These are phyloP conservation scores for Cheilosia vulpina DNA, from an alignment of 2,888 invertebrate genomes.

Conservation along the genomic window DNA sequence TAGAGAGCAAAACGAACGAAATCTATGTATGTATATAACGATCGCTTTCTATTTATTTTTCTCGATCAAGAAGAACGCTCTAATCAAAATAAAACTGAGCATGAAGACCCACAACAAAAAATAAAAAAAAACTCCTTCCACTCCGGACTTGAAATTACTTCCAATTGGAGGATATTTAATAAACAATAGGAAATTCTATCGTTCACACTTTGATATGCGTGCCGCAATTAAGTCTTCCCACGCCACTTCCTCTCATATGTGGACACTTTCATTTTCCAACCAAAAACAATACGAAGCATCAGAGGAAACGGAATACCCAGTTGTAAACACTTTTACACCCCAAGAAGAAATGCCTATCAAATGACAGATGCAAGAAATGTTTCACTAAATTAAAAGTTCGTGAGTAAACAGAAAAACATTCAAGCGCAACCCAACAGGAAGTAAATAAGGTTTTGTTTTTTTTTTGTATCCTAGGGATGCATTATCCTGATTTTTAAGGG, in stretches of 20 bases:
- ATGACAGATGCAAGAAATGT: slow-evolving; percentile 71
- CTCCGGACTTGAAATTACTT: slow-evolving; percentile 15
- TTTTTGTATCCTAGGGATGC: slow-evolving; percentile 32
- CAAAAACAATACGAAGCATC: slow-evolving; percentile 11
- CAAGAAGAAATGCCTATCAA: slow-evolving; percentile 42
- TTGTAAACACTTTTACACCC: slow-evolving; percentile 66
- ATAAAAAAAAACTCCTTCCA: neutral
- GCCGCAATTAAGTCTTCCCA: slow-evolving; percentile 59
- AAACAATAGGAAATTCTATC: slow-evolving; percentile 31
- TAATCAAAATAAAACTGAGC: slow-evolving; percentile 1
- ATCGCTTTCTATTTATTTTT: no score
- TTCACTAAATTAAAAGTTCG: slow-evolving; percentile 71
- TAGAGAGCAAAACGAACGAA: no score
- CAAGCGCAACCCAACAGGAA: slow-evolving; percentile 64
- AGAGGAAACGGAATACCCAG: slow-evolving; percentile 50
- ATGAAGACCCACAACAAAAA: slow-evolving; percentile 16
- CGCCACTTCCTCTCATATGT: slow-evolving; percentile 22
- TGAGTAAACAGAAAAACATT: slow-evolving; percentile 63
- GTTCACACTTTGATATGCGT: slow-evolving; percentile 32
- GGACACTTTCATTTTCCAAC: slow-evolving; percentile 13
- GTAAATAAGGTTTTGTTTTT: slow-evolving; percentile 62
- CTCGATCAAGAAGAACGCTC: no score
- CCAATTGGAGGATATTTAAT: slow-evolving; percentile 25
- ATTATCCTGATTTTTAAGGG: slow-evolving; percentile 63
- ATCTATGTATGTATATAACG: no score